Evolutionary conservation across 2,797 vertebrate species (phyloP).

Genomic region (Oreortyx pictus): DNA sequence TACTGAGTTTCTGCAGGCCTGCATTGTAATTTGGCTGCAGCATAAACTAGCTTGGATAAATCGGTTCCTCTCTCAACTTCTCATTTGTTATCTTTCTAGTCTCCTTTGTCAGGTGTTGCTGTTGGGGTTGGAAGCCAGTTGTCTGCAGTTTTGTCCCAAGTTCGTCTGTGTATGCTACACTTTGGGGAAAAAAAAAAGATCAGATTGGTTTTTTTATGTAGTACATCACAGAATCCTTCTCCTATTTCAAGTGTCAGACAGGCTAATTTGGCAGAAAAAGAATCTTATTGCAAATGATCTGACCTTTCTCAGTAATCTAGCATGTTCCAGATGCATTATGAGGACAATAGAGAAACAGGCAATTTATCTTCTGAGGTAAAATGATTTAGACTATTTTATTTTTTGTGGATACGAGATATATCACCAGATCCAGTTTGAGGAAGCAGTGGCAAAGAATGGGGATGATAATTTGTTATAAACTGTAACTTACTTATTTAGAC

Average conservation of each 20-base stretch:
- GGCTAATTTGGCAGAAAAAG: not conserved
- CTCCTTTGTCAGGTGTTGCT: not conserved
- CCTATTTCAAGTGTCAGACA: not conserved
- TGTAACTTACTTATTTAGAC: not conserved
- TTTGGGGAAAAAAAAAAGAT: not conserved
- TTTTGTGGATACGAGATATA: not conserved
- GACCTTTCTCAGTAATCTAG: slow-evolving; percentile 48
- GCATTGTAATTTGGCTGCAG: not conserved
- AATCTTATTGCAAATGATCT: slow-evolving; percentile 5
- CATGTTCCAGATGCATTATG: not conserved
- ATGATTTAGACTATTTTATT: slow-evolving; percentile 17
- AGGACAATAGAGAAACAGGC: not conserved
- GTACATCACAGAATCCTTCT: not conserved
- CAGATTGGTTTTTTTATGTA: not conserved
- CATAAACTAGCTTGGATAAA: not conserved
- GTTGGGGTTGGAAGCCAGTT: not conserved
- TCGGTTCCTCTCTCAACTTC: not conserved
- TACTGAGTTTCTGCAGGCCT: not conserved
- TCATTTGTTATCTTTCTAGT: not conserved
- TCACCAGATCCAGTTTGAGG: not conserved
- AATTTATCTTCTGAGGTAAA: slow-evolving; percentile 49
- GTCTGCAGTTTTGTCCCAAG: not conserved
- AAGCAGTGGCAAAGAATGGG: not conserved
- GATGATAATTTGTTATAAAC: not conserved
- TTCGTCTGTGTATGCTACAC: not conserved